Evolutionary conservation across 2,888 invertebrate genomes (phyloP).

Genomic region (Zygothrica quintamaculata): DNA sequence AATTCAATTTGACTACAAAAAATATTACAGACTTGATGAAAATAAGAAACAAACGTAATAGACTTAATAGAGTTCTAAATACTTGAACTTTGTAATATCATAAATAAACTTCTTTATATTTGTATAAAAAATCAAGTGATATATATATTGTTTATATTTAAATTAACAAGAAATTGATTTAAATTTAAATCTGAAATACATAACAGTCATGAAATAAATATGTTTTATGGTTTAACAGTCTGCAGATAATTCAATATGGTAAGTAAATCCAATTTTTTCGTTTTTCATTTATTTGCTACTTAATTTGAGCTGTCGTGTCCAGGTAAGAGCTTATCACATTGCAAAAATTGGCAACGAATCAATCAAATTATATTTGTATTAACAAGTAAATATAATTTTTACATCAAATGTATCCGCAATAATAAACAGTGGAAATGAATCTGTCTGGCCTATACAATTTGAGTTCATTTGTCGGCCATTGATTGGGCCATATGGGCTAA

Average conservation of each 20-base stretch:
- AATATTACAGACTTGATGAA: slow-evolving; percentile 63
- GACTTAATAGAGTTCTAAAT: slow-evolving; percentile 44
- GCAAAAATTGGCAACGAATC: slow-evolving; percentile 22
- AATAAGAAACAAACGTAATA: slow-evolving; percentile 20
- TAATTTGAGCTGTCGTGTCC: too few species aligned
- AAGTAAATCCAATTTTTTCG: too few species aligned
- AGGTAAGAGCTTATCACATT: slow-evolving; percentile 17
- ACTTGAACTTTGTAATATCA: slow-evolving; percentile 30
- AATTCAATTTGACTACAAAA: slow-evolving; percentile 71
- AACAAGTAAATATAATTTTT: slow-evolving; percentile 38
- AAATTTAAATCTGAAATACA: slow-evolving; percentile 6
- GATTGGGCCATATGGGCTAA: slow-evolving; percentile 36
- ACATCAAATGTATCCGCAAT: slow-evolving; percentile 2
- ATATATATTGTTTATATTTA: too few species aligned
- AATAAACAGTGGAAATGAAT: slow-evolving; percentile 7
- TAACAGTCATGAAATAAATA: slow-evolving; percentile 1
- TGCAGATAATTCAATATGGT: too few species aligned
- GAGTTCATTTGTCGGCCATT: slow-evolving; percentile 46
- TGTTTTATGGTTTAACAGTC: not conserved
- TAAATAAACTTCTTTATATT: slow-evolving; percentile 26
- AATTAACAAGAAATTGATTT: not conserved
- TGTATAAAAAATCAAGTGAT: slow-evolving; percentile 1
- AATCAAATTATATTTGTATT: slow-evolving; percentile 43
- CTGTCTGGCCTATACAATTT: slow-evolving; percentile 20
- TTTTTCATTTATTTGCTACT: not conserved